Conservation (phyloP, 2,888 invertebrate species). For the Catocala nupta region DNA sequence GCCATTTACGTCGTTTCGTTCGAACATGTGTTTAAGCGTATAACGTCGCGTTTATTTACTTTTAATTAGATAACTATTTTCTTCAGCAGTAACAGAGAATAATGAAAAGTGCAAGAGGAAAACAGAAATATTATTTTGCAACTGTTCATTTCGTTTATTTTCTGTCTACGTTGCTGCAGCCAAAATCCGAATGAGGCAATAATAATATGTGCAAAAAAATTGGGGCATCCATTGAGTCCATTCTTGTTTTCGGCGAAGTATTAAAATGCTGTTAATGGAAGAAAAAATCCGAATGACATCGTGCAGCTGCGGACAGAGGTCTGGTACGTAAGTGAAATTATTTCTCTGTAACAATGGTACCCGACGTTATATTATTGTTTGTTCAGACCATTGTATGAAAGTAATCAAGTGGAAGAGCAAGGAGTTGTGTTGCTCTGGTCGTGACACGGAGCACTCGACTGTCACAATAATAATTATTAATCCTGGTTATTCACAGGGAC, state of each 20-base stretch:
- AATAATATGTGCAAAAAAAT: slow-evolving; percentile 20
- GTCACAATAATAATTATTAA: slow-evolving; percentile 60
- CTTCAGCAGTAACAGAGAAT: background rate
- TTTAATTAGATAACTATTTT: slow-evolving; percentile 30
- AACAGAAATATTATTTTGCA: background rate
- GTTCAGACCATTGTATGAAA: slow-evolving; percentile 66
- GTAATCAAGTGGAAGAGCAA: slow-evolving; percentile 73
- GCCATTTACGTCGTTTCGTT: slow-evolving; percentile 66
- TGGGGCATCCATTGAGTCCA: slow-evolving; percentile 20
- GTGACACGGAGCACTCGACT: slow-evolving; percentile 53
- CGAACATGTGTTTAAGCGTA: slow-evolving; percentile 57
- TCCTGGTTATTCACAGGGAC: slow-evolving; percentile 45
- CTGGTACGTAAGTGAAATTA: slow-evolving; percentile 46
- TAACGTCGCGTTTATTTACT: slow-evolving; percentile 44
- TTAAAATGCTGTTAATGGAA: slow-evolving; percentile 47
- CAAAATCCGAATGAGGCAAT: slow-evolving; percentile 25
- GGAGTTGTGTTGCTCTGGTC: slow-evolving; percentile 62
- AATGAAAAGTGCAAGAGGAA: background rate
- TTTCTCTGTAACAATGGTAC: slow-evolving; percentile 63
- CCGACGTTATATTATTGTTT: slow-evolving; percentile 70
- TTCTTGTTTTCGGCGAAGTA: slow-evolving; percentile 38
- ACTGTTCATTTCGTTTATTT: background rate
- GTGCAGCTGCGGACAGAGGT: slow-evolving; percentile 42
- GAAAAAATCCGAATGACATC: slow-evolving; percentile 45
- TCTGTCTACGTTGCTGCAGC: slow-evolving; percentile 3